Evolutionary conservation across 2,113 vertebrate genomes (phyloP), one percentile per base, ranked within the genome.

Genomic region (Felis catus): DNA sequence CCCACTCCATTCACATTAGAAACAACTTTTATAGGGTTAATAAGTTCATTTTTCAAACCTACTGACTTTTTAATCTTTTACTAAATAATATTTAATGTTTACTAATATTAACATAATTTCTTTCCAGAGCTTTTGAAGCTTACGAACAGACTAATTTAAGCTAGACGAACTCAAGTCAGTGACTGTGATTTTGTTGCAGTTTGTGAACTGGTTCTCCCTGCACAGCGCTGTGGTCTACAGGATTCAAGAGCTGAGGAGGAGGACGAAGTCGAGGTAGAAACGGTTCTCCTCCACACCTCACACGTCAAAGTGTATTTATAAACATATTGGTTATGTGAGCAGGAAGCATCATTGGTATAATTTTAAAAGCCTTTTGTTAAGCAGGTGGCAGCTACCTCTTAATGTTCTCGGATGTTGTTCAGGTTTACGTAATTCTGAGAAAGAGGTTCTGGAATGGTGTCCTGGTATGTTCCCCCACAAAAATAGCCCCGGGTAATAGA

Each of bases 11-110:
- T 93, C 65, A 94, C 66, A 73, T 73, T 23, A 78, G 51, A 90
- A 89, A 84, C 11, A 33, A 48, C 58, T 79, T 93, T 93, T 91
- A 71, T 2, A 70, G 6, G 19, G 55, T 71, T 61, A 87, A 25
- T 29, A 31, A 31, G 33, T 53, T 95, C 33, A n/a, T 65, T 93
- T 96, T 92, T 71, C 45, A 94, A 96, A 63, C 39, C 55, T 58
- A 83, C 3, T 91, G 73, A 25, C 41, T 33, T 92, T 51, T 80
- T 61, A 66, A 45, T 79, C 83, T 74, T 85, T 95, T 83, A 89
- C 45, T 45, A 95, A 83, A 63, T 66, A 68, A 85, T 92, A 80
- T 15, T 66, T 84, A 89, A 41, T 79, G 74, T 91, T 81, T 53
- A 71, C 78, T 96, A 76, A 78, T 53, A 85, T 31, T 81, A 45